Conservation (phyloP, 2,888 invertebrate species). For the Stenoptilia bipunctidactyla region DNA sequence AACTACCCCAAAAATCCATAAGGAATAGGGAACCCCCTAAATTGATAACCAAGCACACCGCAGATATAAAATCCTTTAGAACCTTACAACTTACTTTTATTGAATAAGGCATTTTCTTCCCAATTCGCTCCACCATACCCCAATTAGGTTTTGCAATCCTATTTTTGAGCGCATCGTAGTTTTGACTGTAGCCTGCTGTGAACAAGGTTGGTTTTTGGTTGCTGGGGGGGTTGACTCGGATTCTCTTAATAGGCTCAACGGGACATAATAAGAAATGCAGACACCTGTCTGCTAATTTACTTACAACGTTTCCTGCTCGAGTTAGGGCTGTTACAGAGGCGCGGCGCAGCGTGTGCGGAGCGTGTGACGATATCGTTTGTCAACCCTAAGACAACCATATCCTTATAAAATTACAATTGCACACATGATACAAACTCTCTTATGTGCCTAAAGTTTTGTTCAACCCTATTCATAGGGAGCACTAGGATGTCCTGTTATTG, state of each 20-base stretch:
- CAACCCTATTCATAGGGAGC: no score
- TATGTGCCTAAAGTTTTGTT: no score
- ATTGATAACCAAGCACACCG: background rate
- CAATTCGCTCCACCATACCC: background rate
- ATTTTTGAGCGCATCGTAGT: background rate
- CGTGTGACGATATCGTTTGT: no score
- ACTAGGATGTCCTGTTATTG: no score
- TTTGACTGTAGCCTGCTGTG: background rate
- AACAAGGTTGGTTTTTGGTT: background rate
- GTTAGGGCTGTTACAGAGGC: no score
- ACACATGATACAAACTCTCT: no score
- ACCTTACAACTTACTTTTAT: background rate
- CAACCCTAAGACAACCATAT: no score
- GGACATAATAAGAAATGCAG: constrained; percentile 34
- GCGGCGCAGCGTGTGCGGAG: no score
- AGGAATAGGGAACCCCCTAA: background rate
- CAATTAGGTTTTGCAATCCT: background rate
- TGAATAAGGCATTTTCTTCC: background rate
- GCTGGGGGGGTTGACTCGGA: background rate
- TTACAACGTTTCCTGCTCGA: background rate
- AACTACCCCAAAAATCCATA: background rate
- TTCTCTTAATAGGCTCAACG: constrained; percentile 25
- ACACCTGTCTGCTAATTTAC: constrained; percentile 37
- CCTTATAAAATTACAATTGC: no score
- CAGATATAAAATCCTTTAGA: background rate